These are phyloP conservation scores for Uloborus diversus DNA, from an alignment of 1,140 invertebrate species.

Conservation along the genomic window DNA sequence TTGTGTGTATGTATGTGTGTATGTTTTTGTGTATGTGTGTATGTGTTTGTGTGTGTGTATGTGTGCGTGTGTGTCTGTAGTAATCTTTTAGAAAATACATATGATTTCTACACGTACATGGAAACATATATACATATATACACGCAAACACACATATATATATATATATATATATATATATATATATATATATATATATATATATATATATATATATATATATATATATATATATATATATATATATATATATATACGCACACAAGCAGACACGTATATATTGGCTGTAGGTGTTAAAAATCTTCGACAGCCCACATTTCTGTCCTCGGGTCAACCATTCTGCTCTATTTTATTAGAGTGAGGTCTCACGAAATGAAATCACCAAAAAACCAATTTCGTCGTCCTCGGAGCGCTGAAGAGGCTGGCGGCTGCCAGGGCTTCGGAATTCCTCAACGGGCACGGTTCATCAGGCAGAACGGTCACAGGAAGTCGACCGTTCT, in stretches of 20 bases:
- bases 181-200: no score
- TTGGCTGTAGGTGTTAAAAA: neutral
- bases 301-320: neutral
- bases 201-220: constrained; percentile 2
- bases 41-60: no score
- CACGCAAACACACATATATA: no score
- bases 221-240: constrained; percentile 4
- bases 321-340: constrained; percentile 28
- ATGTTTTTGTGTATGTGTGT: no score
- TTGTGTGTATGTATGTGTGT: no score
- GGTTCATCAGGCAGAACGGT: constrained; percentile 50
- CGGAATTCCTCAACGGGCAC: constrained; percentile 35
- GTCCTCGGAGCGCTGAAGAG: constrained; percentile 48
- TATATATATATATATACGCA: neutral
- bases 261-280: neutral
- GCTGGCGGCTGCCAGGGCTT: constrained; percentile 24
- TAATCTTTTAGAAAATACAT: no score
- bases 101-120: no score
- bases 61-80: no score
- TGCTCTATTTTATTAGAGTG: constrained; percentile 23
- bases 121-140: no score
- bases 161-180: no score
- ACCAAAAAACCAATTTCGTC: constrained; percentile 56
- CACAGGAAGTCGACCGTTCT: constrained; percentile 35
- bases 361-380: constrained; percentile 47